Conservation (phyloP, 1,140 invertebrate genomes). For the Temnothorax nylanderi region DNA sequence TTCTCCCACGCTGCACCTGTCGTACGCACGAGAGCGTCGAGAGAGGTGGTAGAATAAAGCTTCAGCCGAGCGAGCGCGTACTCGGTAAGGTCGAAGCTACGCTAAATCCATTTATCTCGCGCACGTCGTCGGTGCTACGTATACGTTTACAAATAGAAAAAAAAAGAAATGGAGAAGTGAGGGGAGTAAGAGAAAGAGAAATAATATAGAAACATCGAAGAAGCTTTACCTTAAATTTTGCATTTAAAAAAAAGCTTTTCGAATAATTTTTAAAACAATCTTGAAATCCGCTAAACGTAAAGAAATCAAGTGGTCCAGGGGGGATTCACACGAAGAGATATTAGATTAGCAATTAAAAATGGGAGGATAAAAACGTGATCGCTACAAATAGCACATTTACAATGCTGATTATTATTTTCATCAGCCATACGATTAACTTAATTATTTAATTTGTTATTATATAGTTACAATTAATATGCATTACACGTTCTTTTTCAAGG, state of each 20-base stretch:
- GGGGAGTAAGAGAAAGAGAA: background rate
- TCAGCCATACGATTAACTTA: background rate
- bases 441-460: constrained; percentile 1
- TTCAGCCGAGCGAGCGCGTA: constrained; percentile 75
- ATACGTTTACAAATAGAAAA: constrained; percentile 39
- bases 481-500: background rate
- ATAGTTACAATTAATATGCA: background rate
- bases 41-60: constrained; percentile 74
- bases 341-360: background rate
- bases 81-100: constrained; percentile 77
- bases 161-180: background rate
- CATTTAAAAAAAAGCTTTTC: too few relatives aligned
- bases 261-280: too few relatives aligned
- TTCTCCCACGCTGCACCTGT: constrained; percentile 84
- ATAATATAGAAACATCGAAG: constrained; percentile 19
- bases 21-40: constrained; percentile 72
- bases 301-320: background rate
- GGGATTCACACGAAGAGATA: background rate
- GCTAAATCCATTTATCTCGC: constrained; percentile 81
- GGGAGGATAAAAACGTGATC: background rate
- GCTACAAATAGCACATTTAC: background rate
- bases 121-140: constrained; percentile 42
- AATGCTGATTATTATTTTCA: constrained; percentile 3
- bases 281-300: too few relatives aligned
- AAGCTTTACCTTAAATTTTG: background rate